Percentiles rank a stretch among this genome's conserved stretches.
Evolutionary conservation across 2,797 vertebrate species (phyloP).

Genomic region (Characodon lateralis): DNA sequence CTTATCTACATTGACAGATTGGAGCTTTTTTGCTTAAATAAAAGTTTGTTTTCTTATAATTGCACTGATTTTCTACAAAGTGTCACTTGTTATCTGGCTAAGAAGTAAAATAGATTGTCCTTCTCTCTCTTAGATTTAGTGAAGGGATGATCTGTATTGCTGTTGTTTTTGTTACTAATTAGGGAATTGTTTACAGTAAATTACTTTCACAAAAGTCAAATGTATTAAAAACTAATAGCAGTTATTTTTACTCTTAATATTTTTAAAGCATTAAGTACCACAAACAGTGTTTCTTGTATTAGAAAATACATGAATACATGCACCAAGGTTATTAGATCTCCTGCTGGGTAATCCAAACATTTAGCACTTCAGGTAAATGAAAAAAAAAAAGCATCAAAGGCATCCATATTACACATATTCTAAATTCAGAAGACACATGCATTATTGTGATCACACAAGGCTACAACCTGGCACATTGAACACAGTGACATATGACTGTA

Average conservation of each 20-base stretch:
- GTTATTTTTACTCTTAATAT: no score
- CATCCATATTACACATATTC: constrained; percentile 39
- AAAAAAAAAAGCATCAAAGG: constrained; percentile 38
- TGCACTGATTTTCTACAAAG: constrained; percentile 21
- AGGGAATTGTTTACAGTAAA: neutral
- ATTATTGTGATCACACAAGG: constrained; percentile 69
- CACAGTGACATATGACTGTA: constrained; percentile 59
- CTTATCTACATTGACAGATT: constrained; percentile 25
- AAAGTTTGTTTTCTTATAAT: constrained; percentile 21
- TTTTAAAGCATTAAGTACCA: neutral
- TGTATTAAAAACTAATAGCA: neutral
- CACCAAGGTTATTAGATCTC: constrained; percentile 7
- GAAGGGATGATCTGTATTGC: no score
- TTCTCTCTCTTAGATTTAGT: neutral
- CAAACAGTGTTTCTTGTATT: neutral
- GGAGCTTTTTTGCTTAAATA: constrained; percentile 12
- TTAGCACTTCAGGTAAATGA: constrained; percentile 30
- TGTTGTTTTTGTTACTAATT: neutral
- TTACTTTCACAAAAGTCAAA: neutral
- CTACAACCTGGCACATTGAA: constrained; percentile 47
- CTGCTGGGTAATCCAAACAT: constrained; percentile 31
- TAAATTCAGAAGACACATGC: constrained; percentile 50
- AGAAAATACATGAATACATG: neutral
- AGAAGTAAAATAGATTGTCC: neutral
- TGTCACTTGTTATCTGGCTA: constrained; percentile 19